A percentile compares a stretch with the other conserved stretches of the same genome.
phyloP scores from a whole-genome alignment of 2,113 vertebrate species.

The Larimichthys polyactis region DNA sequence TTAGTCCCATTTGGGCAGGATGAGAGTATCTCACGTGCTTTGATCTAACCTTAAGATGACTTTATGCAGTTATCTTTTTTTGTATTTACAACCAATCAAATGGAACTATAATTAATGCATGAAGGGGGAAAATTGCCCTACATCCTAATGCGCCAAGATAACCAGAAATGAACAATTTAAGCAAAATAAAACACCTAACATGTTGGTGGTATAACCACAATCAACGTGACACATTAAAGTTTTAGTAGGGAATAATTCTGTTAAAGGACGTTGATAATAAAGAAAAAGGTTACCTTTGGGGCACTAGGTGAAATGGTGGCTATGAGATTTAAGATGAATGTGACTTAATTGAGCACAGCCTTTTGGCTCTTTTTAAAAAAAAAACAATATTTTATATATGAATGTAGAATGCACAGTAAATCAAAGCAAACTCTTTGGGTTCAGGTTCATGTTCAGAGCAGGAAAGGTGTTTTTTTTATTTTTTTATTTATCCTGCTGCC shows the following conservation, averaged over 20 bases:
- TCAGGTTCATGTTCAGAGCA: slow-evolving; percentile 15
- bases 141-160: background rate
- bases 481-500: slow-evolving; percentile 52
- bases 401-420: background rate
- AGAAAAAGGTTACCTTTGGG: background rate
- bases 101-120: background rate
- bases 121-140: background rate
- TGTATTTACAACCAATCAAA: background rate
- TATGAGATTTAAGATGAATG: background rate
- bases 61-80: background rate
- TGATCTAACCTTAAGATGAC: background rate
- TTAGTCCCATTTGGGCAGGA: slow-evolving; percentile 5
- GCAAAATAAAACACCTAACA: too few relatives aligned
- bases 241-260: background rate
- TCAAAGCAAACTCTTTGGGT: background rate
- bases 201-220: background rate
- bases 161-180: background rate
- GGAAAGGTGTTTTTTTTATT: slow-evolving; percentile 15
- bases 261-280: background rate
- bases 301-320: background rate
- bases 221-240: background rate
- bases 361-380: background rate
- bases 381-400: background rate
- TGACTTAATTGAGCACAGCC: background rate
- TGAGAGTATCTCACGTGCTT: background rate